A percentile compares a stretch with the other conserved stretches of the same genome.
phyloP scores from a whole-genome alignment of 92 coral and sea anemone genomes.

The Heteractis magnifica region DNA sequence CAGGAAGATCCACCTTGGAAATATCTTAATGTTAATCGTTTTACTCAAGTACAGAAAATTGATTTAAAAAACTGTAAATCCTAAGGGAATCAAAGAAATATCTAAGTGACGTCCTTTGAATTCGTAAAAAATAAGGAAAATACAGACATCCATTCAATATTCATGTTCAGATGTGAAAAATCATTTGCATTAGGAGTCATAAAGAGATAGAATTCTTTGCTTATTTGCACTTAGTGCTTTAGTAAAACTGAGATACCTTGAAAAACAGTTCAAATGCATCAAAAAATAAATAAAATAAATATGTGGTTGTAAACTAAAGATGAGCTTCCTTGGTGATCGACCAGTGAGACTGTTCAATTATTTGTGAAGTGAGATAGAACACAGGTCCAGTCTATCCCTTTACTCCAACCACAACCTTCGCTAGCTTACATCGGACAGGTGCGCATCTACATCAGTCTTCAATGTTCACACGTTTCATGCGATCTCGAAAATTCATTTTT shows the following conservation, averaged over 20 bases:
- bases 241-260: not conserved
- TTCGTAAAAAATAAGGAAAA: not conserved
- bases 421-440: not conserved
- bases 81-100: not conserved
- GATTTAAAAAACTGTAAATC: not conserved
- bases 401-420: not conserved
- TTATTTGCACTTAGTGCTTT: not conserved
- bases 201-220: too few relatives aligned
- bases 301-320: not conserved
- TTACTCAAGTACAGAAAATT: not conserved
- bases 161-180: not conserved
- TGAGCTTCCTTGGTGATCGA: slow-evolving; percentile 3
- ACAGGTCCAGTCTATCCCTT: not conserved
- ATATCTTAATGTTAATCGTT: not conserved
- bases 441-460: not conserved
- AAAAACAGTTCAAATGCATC: not conserved
- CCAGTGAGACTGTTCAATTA: slow-evolving; percentile 13
- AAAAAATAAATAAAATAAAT: not conserved
- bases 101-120: not conserved
- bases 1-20: not conserved
- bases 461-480: not conserved
- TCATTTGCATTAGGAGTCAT: not conserved
- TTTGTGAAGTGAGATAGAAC: slow-evolving; percentile 5
- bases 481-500: not conserved
- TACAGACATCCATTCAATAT: not conserved